Evolutionary conservation across 2,888 invertebrate species (phyloP).

Genomic region (Eilema griseolum): DNA sequence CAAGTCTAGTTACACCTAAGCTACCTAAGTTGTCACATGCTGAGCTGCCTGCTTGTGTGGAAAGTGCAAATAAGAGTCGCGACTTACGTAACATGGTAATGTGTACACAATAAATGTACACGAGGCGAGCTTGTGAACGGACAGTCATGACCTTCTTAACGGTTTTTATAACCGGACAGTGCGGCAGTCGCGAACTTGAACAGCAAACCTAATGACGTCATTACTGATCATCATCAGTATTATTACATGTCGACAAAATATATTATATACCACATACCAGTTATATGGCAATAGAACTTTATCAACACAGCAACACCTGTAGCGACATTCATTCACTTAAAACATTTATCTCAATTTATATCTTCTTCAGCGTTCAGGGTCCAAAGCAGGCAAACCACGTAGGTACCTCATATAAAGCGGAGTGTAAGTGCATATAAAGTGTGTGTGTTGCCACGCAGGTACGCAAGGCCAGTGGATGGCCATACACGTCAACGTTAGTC

Average conservation of each 20-base stretch:
- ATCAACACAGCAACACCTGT: neutral
- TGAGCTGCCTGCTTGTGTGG: neutral
- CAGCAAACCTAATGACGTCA: neutral
- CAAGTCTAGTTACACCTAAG: too few relatives aligned
- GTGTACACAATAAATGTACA: neutral
- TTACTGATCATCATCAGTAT: neutral
- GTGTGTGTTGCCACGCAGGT: too few relatives aligned
- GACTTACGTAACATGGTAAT: too few relatives aligned
- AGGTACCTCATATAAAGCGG: neutral
- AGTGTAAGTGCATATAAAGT: too few relatives aligned
- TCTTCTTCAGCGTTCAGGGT: neutral
- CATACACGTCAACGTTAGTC: neutral
- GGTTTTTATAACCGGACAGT: neutral
- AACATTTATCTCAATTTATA: slow-evolving; percentile 10
- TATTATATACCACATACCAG: neutral
- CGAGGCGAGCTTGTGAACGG: neutral
- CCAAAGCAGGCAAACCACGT: neutral
- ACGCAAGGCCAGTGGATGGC: too few relatives aligned
- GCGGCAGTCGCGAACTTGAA: neutral
- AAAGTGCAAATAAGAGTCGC: neutral
- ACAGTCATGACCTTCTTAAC: neutral
- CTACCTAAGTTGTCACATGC: too few relatives aligned
- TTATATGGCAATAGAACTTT: neutral
- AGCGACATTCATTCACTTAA: too few relatives aligned
- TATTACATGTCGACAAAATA: neutral